A percentile compares a stretch with the other conserved stretches of the same genome.
Conservation (phyloP, 1,140 invertebrate species). For the Tetranychus urticae region DNA sequence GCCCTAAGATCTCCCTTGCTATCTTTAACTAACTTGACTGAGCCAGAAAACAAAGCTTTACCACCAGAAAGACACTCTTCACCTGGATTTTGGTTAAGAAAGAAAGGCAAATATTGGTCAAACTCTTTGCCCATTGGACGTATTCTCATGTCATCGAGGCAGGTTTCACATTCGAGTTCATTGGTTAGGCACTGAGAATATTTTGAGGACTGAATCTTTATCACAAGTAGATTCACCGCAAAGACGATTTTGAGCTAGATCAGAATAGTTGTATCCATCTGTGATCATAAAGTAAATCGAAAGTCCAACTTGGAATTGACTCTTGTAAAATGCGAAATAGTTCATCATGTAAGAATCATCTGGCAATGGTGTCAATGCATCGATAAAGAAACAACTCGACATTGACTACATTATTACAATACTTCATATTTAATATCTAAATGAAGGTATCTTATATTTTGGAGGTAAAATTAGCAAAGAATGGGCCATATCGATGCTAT, state of each 20-base stretch:
- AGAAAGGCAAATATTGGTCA: slow-evolving; percentile 4
- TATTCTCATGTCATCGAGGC: neutral
- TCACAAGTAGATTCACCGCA: slow-evolving; percentile 44
- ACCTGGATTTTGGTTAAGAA: slow-evolving; percentile 5
- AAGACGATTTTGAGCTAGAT: slow-evolving; percentile 41
- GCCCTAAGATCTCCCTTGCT: neutral
- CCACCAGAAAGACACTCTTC: slow-evolving; percentile 14
- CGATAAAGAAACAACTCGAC: slow-evolving; percentile 23
- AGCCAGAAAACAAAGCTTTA: slow-evolving; percentile 3
- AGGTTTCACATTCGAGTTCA: neutral
- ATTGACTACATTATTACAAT: slow-evolving; percentile 12
- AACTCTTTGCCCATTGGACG: slow-evolving; percentile 23
- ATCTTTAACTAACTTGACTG: neutral
- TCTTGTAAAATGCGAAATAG: slow-evolving; percentile 44
- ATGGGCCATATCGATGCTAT: neutral
- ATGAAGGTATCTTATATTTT: neutral
- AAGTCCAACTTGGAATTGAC: slow-evolving; percentile 56
- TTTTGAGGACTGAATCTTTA: slow-evolving; percentile 49
- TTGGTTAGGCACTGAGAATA: slow-evolving; percentile 20
- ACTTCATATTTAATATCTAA: slow-evolving; percentile 13
- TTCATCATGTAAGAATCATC: slow-evolving; percentile 60
- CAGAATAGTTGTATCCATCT: slow-evolving; percentile 43
- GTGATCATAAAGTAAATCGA: slow-evolving; percentile 76
- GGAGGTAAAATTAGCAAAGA: neutral
- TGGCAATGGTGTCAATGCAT: slow-evolving; percentile 80